Evolutionary conservation across 2,113 vertebrate genomes (phyloP), one percentile per base, ranked within the genome.

Genomic region (Gasterosteus nipponicus): DNA sequence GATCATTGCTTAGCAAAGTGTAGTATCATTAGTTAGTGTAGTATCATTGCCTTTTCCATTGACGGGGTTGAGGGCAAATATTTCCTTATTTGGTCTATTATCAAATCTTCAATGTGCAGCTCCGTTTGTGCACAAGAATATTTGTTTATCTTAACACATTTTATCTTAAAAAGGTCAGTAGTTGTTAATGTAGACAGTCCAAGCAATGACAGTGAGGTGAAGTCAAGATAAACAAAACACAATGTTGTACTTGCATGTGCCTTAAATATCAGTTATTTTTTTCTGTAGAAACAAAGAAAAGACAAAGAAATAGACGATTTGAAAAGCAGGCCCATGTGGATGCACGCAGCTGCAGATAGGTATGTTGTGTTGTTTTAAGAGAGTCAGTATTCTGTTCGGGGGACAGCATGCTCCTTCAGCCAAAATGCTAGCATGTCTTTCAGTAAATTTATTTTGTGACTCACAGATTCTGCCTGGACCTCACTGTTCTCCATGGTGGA

Each of bases 401-500:
- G 73, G 58, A 18, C 22, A 33, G 69, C 83, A 81, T 54, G 54
- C 62, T 44, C 54, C 29, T 66, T 73, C 31, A 77, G 62, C 86
- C 84, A 26, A 26, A 26, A 26, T 35, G 33, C 3, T 35, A 35
- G 33, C 33, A 35, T 35, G 33, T 35, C 33, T 35, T 5, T 5
- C 33, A 3, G 33, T 3, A 35, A 35, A 35, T 35, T 3, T 5
- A 35, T 87, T 80, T 81, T 78, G 77, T 92, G 86, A 93, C 86
- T 92, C 89, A 90, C 62, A 84, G 73, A 89, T 89, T 90, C 92
- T 93, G 92, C 78, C 87, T 92, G 90, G 90, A 93, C 89, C 89
- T 92, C 92, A 91, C 77, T 93, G 90, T 81, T 86, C 89, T 80
- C 66, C 73, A 74, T 73, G 73, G 82, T 69, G 84, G 69, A 68